These are phyloP conservation scores for Philereme vetulata DNA, from an alignment of 2,888 invertebrate genomes.

Conservation along the genomic window DNA sequence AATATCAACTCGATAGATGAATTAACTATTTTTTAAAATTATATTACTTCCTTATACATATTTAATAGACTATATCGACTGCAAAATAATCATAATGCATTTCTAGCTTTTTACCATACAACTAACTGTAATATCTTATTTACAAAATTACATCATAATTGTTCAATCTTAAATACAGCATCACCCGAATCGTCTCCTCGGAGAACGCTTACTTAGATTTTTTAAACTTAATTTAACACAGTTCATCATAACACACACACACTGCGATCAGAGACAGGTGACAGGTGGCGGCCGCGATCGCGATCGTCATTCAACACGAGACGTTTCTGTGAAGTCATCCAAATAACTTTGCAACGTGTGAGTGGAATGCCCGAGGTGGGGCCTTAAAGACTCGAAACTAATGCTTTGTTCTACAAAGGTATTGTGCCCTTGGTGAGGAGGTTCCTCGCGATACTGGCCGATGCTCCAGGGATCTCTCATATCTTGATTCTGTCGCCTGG, in stretches of 20 bases:
- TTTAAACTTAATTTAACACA: slow-evolving; percentile 36
- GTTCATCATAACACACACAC: slow-evolving; percentile 35
- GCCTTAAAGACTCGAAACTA: slow-evolving; percentile 66
- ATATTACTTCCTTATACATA: slow-evolving; percentile 61
- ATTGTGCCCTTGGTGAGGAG: slow-evolving; percentile 67
- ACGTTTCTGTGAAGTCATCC: slow-evolving; percentile 71
- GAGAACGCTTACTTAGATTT: slow-evolving; percentile 26
- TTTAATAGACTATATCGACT: slow-evolving; percentile 68
- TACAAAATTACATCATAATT: slow-evolving; percentile 74
- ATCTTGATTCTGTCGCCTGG: slow-evolving; percentile 55
- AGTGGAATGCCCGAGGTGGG: slow-evolving; percentile 56
- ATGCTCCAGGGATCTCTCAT: slow-evolving; percentile 70
- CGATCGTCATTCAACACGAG: slow-evolving; percentile 73
- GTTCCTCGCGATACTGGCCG: slow-evolving; percentile 73
- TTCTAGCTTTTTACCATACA: slow-evolving; percentile 76
- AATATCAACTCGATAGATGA: slow-evolving; percentile 62
- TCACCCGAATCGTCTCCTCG: slow-evolving; percentile 49
- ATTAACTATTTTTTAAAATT: slow-evolving; percentile 58
- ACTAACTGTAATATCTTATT: slow-evolving; percentile 78
- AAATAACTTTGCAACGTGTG: slow-evolving; percentile 64
- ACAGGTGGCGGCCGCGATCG: slow-evolving; percentile 34
- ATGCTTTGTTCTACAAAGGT: slow-evolving; percentile 71
- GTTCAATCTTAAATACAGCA: slow-evolving; percentile 67
- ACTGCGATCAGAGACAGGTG: slow-evolving; percentile 19
- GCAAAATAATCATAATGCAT: slow-evolving; percentile 78